Evolutionary conservation across 2,113 vertebrate species (phyloP).

Genomic region (Oplegnathus fasciatus): DNA sequence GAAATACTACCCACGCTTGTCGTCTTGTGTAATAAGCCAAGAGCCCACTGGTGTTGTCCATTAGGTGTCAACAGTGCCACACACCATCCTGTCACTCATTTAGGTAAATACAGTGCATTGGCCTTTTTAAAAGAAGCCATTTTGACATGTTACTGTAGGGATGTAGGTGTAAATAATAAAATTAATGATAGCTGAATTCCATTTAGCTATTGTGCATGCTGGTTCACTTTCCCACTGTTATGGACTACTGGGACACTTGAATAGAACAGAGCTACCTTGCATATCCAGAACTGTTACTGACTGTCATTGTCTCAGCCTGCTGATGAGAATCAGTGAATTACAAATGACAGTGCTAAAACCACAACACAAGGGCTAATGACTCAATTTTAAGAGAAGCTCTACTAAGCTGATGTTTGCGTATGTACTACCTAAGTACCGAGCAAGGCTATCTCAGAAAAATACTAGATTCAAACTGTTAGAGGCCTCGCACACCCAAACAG

Average conservation of each 20-base stretch:
- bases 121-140: not conserved
- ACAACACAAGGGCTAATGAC: not conserved
- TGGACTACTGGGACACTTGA: not conserved
- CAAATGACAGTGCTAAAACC: not conserved
- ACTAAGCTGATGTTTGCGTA: not conserved
- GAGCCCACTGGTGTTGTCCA: constrained; percentile 33
- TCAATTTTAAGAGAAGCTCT: not conserved
- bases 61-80: constrained; percentile 4
- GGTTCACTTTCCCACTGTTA: not conserved
- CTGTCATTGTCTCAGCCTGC: not conserved
- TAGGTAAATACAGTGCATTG: not conserved
- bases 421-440: not conserved
- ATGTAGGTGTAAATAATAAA: not conserved
- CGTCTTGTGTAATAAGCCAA: constrained; percentile 35
- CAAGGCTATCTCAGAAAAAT: not conserved
- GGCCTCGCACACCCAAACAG: not conserved
- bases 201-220: not conserved
- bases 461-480: not conserved
- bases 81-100: not conserved
- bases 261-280: not conserved
- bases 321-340: not conserved
- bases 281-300: not conserved
- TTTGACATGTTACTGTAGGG: not conserved
- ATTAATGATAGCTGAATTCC: not conserved
- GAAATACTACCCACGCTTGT: constrained; percentile 44